Evolutionary conservation across 2,888 invertebrate species (phyloP), one percentile per base, ranked within the genome.

Genomic region (Pomacea canaliculata): DNA sequence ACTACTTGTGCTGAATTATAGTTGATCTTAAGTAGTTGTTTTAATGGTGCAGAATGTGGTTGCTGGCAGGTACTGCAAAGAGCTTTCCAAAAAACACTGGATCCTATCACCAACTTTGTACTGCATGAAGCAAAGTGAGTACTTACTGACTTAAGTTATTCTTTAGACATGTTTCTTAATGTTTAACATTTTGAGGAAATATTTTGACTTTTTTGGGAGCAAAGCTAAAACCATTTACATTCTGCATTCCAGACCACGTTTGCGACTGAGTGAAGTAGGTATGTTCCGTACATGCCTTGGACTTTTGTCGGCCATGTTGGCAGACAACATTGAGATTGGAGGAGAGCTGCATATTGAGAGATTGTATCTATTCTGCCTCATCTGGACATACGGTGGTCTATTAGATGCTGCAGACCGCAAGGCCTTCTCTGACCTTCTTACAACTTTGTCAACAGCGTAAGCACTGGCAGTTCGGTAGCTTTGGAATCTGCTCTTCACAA

Each of bases 321-420:
- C 89, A 23, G 90, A 91, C 81, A 91, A 90, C 80, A 87, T 88
- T 10, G 90, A 90, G 83, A 87, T 91, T n/a, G 89, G 89, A 16
- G 90, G 90, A 59, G 90, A 91, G 78, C 82, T 89, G 16, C 91
- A 90, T 82, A 89, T 89, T 63, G 89, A 90, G 81, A 79, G 91
- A 65, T 85, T 91, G 18, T 91, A 86, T 79, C 82, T 91, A 59
- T 91, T 91, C 85, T 90, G 90, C 82, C 87, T 91, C 70, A 89
- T 91, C 78, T 91, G 91, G 91, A 86, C 91, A 19, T 90, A 89
- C 82, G 90, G 90, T 60, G 90, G 89, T 16, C 81, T 90, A 12
- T 86, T 91, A 23, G 88, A 89, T 56, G 83, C 85, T 37, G 77
- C 82, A 76, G 91, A 91, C 78, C 83, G 88, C 73, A 89, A 88